phyloP scores from a whole-genome alignment of 2,113 vertebrate genomes.

The Strix aluco region DNA sequence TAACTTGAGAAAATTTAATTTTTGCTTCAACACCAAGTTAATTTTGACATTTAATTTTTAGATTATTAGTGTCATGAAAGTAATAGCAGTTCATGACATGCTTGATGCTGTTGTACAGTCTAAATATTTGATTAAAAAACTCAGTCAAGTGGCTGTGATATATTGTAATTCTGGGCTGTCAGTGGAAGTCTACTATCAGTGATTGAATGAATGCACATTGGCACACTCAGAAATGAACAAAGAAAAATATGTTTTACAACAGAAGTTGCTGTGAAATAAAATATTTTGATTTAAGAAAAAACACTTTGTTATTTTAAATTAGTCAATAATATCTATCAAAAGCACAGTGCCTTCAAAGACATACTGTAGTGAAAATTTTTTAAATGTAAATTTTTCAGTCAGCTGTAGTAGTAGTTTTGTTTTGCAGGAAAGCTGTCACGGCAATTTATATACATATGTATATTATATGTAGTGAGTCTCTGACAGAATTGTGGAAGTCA shows the following conservation, averaged over 20 bases:
- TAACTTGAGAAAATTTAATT: background rate
- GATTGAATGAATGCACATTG: background rate
- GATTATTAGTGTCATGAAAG: background rate
- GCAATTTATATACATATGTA: background rate
- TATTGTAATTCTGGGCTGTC: background rate
- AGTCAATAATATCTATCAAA: background rate
- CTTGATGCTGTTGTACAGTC: background rate
- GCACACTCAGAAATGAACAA: background rate
- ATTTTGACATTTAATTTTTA: background rate
- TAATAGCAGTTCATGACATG: background rate
- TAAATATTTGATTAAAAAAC: background rate
- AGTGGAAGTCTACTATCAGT: background rate
- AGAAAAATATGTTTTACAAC: background rate
- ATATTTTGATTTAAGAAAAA: background rate
- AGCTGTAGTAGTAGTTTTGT: background rate
- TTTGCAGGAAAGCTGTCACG: background rate
- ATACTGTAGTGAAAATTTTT: background rate
- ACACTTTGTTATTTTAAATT: background rate
- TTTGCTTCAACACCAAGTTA: background rate
- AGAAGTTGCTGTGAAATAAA: background rate
- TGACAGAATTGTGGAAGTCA: background rate
- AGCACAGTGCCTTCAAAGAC: background rate
- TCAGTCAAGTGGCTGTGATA: background rate
- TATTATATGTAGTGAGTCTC: background rate
- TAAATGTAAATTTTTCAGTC: background rate